Evolutionary conservation across 2,113 vertebrate genomes (phyloP).

Genomic region (Miniopterus natalensis): DNA sequence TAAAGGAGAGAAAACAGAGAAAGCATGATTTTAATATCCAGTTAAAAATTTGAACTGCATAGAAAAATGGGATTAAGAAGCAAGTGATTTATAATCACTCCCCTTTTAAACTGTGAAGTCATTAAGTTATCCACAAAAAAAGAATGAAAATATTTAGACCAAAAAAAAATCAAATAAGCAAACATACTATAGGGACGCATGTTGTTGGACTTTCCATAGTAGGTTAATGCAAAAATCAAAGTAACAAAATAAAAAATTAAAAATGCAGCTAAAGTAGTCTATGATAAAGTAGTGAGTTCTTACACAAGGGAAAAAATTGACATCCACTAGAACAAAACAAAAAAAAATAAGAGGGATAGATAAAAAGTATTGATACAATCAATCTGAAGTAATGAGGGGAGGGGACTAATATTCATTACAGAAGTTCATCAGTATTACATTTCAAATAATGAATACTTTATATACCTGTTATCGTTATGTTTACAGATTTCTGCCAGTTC

Average conservation of each 20-base stretch:
- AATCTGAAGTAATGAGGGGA: background rate
- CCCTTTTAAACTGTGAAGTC: constrained; percentile 44
- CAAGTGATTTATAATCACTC: constrained; percentile 3
- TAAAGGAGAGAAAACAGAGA: constrained; percentile 51
- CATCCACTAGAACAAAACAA: background rate
- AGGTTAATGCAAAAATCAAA: constrained; percentile 58
- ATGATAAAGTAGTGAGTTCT: background rate
- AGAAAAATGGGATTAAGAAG: constrained; percentile 48
- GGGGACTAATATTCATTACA: background rate
- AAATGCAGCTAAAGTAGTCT: background rate
- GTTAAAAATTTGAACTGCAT: background rate
- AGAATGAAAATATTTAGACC: constrained; percentile 32
- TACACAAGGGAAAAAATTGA: background rate
- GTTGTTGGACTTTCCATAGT: background rate
- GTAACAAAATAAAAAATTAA: background rate
- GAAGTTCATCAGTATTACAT: background rate
- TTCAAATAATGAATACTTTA: constrained; percentile 54
- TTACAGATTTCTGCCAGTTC: constrained; percentile 88
- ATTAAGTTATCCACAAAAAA: constrained; percentile 50
- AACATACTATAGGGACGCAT: background rate
- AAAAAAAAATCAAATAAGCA: background rate
- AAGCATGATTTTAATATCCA: constrained; percentile 50
- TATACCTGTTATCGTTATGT: constrained; percentile 91
- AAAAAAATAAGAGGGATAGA: background rate
- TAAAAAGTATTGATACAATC: background rate